Evolutionary conservation across 2,888 invertebrate genomes (phyloP).

Genomic region (Lasioglossum pauxillum): DNA sequence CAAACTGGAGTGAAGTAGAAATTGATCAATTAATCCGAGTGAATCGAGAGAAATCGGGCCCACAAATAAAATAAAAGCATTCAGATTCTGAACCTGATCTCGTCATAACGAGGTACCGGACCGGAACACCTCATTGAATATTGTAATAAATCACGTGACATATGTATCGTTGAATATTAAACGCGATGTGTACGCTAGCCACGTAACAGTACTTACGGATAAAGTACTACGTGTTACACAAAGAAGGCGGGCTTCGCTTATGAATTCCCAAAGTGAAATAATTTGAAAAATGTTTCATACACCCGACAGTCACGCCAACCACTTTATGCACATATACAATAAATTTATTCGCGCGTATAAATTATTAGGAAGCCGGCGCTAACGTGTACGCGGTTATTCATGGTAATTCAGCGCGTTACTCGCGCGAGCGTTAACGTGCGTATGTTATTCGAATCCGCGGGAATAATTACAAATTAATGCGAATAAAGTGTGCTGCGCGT

Average conservation of each 20-base stretch:
- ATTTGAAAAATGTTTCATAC: neutral
- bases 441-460: conserved; percentile 36
- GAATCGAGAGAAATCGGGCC: no score
- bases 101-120: neutral
- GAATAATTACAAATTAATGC: conserved; percentile 51
- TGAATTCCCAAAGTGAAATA: neutral
- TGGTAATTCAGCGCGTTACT: conserved; percentile 44
- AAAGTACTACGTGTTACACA: neutral
- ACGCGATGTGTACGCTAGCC: neutral
- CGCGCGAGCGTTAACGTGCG: conserved; percentile 33
- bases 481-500: conserved; percentile 18
- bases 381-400: conserved; percentile 49
- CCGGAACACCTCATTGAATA: neutral
- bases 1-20: no score
- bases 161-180: neutral
- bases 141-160: neutral
- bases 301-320: conserved; percentile 9
- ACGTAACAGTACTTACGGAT: neutral
- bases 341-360: conserved; percentile 13
- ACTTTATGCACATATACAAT: conserved; percentile 9
- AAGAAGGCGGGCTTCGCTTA: neutral
- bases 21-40: no score
- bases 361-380: conserved; percentile 36
- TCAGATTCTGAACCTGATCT: neutral
- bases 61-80: neutral